phyloP scores from a whole-genome alignment of 1,140 invertebrate genomes.

The Pogonomyrmex barbatus region DNA sequence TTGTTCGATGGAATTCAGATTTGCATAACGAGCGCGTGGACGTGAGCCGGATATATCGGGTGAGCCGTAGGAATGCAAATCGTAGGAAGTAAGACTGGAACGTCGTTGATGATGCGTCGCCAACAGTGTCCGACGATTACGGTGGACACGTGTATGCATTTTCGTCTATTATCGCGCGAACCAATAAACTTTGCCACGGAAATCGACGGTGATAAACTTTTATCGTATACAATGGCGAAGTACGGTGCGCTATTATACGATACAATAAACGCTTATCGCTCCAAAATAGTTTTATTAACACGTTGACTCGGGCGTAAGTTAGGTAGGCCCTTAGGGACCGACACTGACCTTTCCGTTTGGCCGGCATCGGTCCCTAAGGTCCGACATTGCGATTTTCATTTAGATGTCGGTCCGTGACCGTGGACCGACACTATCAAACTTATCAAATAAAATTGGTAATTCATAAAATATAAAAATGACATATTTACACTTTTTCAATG shows the following conservation, averaged over 20 bases:
- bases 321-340: too few species aligned
- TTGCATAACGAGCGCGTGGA: conserved; percentile 73
- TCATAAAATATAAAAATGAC: too few species aligned
- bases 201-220: conserved; percentile 25
- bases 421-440: too few species aligned
- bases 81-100: conserved; percentile 9
- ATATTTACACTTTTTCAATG: too few species aligned
- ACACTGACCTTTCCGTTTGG: too few species aligned
- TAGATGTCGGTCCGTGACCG: too few species aligned
- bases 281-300: conserved; percentile 15
- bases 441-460: too few species aligned
- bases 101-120: conserved; percentile 14
- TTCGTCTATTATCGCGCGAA: background rate
- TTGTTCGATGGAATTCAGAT: conserved; percentile 75
- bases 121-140: conserved; percentile 43
- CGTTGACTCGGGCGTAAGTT: too few species aligned
- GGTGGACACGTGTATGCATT: background rate
- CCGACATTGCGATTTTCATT: too few species aligned
- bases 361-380: too few species aligned
- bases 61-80: conserved; percentile 47
- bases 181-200: background rate
- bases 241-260: background rate
- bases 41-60: conserved; percentile 69
- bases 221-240: background rate
- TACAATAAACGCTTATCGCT: conserved; percentile 12